These are phyloP conservation scores for Malurus splendens DNA, from an alignment of 2,797 vertebrate genomes.

Conservation along the genomic window DNA sequence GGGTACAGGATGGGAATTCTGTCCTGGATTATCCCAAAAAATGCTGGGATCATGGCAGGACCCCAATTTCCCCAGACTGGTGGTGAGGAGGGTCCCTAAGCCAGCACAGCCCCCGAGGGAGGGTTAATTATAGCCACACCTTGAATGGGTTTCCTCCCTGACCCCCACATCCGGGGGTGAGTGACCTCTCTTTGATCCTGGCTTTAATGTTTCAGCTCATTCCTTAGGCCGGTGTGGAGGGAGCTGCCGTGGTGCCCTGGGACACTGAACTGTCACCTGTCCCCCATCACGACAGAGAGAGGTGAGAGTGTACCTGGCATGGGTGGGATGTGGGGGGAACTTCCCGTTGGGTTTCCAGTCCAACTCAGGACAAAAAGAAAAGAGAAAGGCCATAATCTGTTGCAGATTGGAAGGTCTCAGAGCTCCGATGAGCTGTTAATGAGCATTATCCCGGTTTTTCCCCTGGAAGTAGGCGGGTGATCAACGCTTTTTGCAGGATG, in stretches of 20 bases:
- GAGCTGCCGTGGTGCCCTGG: neutral
- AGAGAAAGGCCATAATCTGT: rapidly evolving
- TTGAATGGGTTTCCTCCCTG: neutral
- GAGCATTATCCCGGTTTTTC: neutral
- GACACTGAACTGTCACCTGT: neutral
- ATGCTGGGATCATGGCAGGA: neutral
- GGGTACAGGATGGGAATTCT: rapidly evolving
- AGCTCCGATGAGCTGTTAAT: neutral
- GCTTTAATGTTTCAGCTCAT: neutral
- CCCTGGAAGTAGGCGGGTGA: neutral
- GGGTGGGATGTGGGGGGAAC: rapidly evolving
- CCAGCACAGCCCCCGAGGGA: neutral
- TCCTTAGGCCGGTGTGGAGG: neutral
- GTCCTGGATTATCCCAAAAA: neutral
- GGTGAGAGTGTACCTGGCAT: neutral
- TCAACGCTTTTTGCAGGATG: neutral
- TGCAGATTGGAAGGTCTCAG: neutral
- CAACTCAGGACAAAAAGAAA: rapidly evolving
- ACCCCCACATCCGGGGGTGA: neutral
- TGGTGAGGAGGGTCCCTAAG: rapidly evolving
- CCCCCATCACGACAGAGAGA: neutral
- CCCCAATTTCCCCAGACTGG: rapidly evolving
- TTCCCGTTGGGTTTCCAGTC: neutral
- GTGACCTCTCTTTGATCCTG: neutral
- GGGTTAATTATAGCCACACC: neutral